Evolutionary conservation across 2,797 vertebrate genomes (phyloP), one percentile per base, ranked within the genome.

Genomic region (Nyctibius grandis): DNA sequence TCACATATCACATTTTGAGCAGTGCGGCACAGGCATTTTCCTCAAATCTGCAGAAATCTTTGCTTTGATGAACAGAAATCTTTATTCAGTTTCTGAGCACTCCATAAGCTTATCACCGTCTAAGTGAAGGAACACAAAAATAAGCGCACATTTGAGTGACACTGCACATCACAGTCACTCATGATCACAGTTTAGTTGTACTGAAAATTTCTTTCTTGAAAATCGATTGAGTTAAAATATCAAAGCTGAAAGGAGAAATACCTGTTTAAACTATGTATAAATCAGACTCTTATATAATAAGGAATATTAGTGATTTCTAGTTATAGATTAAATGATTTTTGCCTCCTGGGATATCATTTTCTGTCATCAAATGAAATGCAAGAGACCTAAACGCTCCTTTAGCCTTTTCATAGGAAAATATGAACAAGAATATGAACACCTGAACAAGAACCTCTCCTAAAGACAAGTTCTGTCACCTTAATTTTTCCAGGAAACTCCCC

Each of bases 1-100:
- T 56, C 93, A 91, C 48, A 50, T 59, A 83, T 6, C 47, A 63
- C 31, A 11, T 67, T 75, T 79, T 10, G 38, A 85, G 63, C 59
- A 74, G 36, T 19, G 17, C 10, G 7, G 31, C 44, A 33, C n/a
- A 54, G 42, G 11, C 51, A 16, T 76, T 87, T 87, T 15, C 82
- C 44, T 44, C 9, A 83, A 85, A 91, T 83, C 51, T 91, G 78
- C 64, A 77, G 72, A 88, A 80, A 73, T 44, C 42, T 76, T 74
- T 57, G 23, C 63, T 84, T 82, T 82, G 53, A 36, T 68, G 42
- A 88, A 85, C 28, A 82, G 78, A 88, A 91, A 75, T 56, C 36
- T 65, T 82, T 54, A 65, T 63, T 79, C 14, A 16, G 44, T 22
- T 84, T 75, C 44, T 51, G 34, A 93, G n/a, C 70, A 90, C 8